Evolutionary conservation across 1,140 invertebrate genomes (phyloP), one percentile per base, ranked within the genome.

Genomic region (Adelges cooleyi): DNA sequence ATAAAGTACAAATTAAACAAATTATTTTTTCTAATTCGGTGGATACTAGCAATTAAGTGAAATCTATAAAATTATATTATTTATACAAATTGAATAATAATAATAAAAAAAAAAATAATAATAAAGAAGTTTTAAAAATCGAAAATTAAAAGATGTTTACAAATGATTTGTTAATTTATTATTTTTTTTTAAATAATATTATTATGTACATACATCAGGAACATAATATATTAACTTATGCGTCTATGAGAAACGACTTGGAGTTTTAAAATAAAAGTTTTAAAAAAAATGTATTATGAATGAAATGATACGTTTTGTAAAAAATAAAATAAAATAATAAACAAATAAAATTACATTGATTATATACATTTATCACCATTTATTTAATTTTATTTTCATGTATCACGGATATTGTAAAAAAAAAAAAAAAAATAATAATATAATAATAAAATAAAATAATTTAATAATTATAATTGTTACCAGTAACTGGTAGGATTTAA

Each of bases 121-220:
- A n/a, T n/a, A n/a, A n/a, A n/a, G n/a, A n/a, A 33, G 25, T 23
- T 8, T 62, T 29, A 29, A 62, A 17, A 29, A 62, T 62, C 46
- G 22, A 20, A 38, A 56, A 46, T 20, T 40, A 44, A 62, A 48
- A 46, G 29, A 62, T 46, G 42, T 33, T 46, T 23, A 27, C 38
- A 6, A 33, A 33, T 33, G 29, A 62, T 62, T 62, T 62, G 9
- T 38, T 52, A 36, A n/a, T 46, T 62, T 25, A 33, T n/a, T n/a
- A n/a, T n/a, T n/a, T n/a, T n/a, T n/a, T n/a, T n/a, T n/a, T n/a
- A n/a, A n/a, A n/a, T n/a, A n/a, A n/a, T n/a, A n/a, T n/a, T n/a
- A n/a, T 62, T 62, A 62, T 62, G 25, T 62, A 62, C 56, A 62
- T 48, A 29, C 29, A 46, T 46, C 56, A 62, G 56, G 56, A 62